Percentiles rank a stretch among this genome's conserved stretches.
These are phyloP conservation scores for Stenichneumon culpator DNA, from an alignment of 2,888 invertebrate species.

Conservation along the genomic window DNA sequence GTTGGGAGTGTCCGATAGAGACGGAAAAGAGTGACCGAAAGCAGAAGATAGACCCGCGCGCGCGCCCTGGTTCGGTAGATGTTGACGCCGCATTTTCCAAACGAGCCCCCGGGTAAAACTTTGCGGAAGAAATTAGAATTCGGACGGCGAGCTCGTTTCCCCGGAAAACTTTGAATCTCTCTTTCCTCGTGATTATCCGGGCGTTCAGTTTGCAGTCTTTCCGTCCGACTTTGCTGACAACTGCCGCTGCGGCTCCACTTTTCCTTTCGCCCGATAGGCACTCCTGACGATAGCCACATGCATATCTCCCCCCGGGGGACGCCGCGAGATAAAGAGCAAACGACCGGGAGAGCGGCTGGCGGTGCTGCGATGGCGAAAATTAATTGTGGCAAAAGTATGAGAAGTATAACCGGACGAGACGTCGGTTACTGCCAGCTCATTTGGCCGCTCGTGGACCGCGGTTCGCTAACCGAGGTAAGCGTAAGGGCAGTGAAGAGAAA, in stretches of 20 bases:
- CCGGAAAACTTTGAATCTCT: constrained; percentile 59
- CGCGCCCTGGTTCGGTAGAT: constrained; percentile 69
- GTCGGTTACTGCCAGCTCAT: constrained; percentile 49
- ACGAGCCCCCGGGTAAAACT: constrained; percentile 66
- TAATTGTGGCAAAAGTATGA: constrained; percentile 66
- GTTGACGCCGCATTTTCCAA: constrained; percentile 72
- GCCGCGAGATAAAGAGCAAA: constrained; percentile 41
- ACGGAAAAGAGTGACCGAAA: constrained; percentile 55
- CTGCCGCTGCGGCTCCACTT: constrained; percentile 13
- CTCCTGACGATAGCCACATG: constrained; percentile 19
- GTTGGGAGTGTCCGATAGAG: constrained; percentile 47
- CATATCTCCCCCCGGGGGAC: constrained; percentile 23
- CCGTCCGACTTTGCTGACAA: constrained; percentile 34
- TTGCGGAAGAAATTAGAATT: constrained; percentile 68
- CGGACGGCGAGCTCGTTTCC: constrained; percentile 58
- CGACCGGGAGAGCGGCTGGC: constrained; percentile 20
- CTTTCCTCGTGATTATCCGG: constrained; percentile 51
- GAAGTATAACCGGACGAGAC: constrained; percentile 48
- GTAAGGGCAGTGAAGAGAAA: constrained; percentile 43
- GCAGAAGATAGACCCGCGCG: constrained; percentile 25
- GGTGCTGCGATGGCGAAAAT: constrained; percentile 74
- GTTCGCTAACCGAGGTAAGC: constrained; percentile 8
- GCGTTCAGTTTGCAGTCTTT: constrained; percentile 33
- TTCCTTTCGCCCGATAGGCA: constrained; percentile 22
- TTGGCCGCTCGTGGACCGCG: constrained; percentile 20